Base-by-base conservation (phyloP, 2,888 invertebrate genomes). In the Metalampra italica region DNA sequence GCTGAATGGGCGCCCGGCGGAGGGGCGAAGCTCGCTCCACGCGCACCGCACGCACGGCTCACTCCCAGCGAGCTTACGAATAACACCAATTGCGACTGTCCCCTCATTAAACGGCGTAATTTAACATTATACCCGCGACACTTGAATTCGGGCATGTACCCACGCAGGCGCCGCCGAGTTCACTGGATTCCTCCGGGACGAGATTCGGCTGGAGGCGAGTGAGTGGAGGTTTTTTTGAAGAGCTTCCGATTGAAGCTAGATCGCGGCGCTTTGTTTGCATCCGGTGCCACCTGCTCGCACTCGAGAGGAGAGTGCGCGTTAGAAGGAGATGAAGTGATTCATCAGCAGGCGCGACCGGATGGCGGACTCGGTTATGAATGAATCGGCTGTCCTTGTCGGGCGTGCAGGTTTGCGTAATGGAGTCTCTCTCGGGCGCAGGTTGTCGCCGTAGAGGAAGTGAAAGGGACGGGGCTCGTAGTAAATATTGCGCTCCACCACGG, bases 291-390 rank as follows among this genome's bases (percentile, higher is more conserved):
- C 87, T 88, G 89, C 87, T 87, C 86, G 76, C 87, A 82, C 87
- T 79, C 78, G 74, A 78, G 62, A 75, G 65, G 72, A 80, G 71
- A 76, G 75, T 69, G 75, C 64, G 78, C 61, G 89, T 75, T 83
- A 87, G 89, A 89, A 86, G 76, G 89, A 89, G 89, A 89, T 88
- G 75, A 83, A 85, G 75, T 82, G 82, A 82, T 79, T 78, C 78
- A 80, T 78, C 80, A 80, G 78, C 74, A 22, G 22, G 22, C 80
- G 73, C 75, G 82, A 85, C 87, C 88, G 86, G 87, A 89, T 88
- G 87, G 87, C 82, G 74, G 84, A 82, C 86, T 85, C 81, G 73
- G 85, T 89, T 86, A 89, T 89, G 89, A 89, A 89, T 89, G 89
- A 88, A 89, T 89, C 78, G 60, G 66, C 78, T 63, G 70, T 89